Percentiles rank a stretch among this genome's conserved stretches.
phyloP scores from a whole-genome alignment of 2,888 invertebrate genomes.

The Lepidonotus clava region DNA sequence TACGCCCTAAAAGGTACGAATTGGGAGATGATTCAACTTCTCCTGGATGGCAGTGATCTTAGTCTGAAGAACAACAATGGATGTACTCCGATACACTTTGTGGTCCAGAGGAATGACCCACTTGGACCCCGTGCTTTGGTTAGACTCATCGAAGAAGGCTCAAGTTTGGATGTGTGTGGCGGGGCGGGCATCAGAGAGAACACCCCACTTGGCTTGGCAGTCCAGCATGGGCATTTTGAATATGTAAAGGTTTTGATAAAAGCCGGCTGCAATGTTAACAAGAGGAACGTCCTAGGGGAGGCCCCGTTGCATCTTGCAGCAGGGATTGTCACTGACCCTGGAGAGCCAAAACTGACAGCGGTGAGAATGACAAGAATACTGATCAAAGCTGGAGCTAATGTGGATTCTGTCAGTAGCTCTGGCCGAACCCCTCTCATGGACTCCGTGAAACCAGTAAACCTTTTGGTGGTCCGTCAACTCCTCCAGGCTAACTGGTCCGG shows the following conservation, averaged over 20 bases:
- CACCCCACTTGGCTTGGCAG: too few relatives aligned
- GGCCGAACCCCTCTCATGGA: neutral
- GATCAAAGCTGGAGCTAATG: neutral
- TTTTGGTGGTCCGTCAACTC: too few relatives aligned
- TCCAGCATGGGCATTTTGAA: neutral
- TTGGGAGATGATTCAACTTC: neutral
- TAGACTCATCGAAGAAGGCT: too few relatives aligned
- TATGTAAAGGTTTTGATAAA: neutral
- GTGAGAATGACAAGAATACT: neutral
- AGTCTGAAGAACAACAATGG: neutral
- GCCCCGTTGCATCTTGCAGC: neutral
- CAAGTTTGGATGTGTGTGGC: too few relatives aligned
- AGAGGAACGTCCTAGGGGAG: neutral
- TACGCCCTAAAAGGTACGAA: neutral
- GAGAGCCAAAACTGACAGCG: too few relatives aligned
- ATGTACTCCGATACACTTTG: neutral
- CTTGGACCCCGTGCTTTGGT: too few relatives aligned
- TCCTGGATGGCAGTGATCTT: neutral
- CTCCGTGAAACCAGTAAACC: too few relatives aligned
- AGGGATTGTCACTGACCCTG: too few relatives aligned
- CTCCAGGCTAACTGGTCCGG: too few relatives aligned
- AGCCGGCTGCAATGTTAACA: slow-evolving; percentile 27
- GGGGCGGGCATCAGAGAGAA: too few relatives aligned
- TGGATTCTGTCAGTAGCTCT: neutral
- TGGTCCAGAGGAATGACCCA: too few relatives aligned